phyloP scores from a whole-genome alignment of 2,797 vertebrate genomes.

The Poecilia wingei region DNA sequence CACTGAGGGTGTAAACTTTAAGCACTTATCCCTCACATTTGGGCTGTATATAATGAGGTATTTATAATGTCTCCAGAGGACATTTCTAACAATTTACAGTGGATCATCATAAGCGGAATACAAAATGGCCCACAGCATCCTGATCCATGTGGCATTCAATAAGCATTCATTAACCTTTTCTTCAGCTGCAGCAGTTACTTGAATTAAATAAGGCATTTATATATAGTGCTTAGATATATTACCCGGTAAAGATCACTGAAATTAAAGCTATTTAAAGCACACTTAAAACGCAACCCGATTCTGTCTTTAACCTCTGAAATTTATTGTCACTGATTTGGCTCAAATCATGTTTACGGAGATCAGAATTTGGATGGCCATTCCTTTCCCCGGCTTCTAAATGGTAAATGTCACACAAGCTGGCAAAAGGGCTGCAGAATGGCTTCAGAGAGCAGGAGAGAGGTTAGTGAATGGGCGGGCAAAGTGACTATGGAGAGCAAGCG shows the following conservation, averaged over 20 bases:
- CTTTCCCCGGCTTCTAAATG: conserved; percentile 60
- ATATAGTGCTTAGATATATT: conserved; percentile 36
- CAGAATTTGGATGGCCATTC: conserved; percentile 69
- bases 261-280: conserved; percentile 11
- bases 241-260: conserved; percentile 31
- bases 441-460: conserved; percentile 25
- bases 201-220: conserved; percentile 49
- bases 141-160: conserved; percentile 72
- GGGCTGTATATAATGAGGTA: conserved; percentile 64
- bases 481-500: conserved; percentile 18
- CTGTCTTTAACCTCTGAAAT: conserved; percentile 13
- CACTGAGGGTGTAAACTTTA: conserved; percentile 29
- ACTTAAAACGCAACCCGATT: conserved; percentile 23
- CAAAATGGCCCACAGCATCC: conserved; percentile 62
- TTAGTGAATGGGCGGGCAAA: conserved; percentile 17
- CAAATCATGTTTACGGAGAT: conserved; percentile 58
- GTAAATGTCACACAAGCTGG: conserved; percentile 71
- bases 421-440: conserved; percentile 23
- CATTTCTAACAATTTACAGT: conserved; percentile 60
- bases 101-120: conserved; percentile 69
- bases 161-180: conserved; percentile 80
- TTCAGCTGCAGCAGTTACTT: conserved; percentile 58
- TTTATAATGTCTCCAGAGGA: conserved; percentile 58
- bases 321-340: conserved; percentile 33
- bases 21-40: conserved; percentile 50